Percentiles rank a stretch among this genome's conserved stretches.
These are phyloP conservation scores for Urosaurus nigricauda DNA, from an alignment of 2,797 vertebrate species.

Conservation along the genomic window DNA sequence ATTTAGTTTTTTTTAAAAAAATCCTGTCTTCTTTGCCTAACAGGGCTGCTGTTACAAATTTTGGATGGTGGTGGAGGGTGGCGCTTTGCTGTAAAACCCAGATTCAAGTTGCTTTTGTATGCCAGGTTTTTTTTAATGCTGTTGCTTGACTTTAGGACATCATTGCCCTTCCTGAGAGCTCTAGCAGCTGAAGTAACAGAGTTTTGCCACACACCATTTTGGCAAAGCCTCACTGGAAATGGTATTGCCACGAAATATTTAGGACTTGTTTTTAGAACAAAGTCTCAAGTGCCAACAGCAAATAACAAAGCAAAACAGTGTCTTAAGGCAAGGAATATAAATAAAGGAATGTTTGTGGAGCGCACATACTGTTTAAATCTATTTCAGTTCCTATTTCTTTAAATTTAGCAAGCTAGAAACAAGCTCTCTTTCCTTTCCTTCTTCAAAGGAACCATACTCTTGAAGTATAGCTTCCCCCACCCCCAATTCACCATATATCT, in stretches of 20 bases:
- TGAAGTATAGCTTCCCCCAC: neutral
- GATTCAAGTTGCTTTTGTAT: constrained; percentile 58
- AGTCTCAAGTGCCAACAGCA: constrained; percentile 61
- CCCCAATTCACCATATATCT: neutral
- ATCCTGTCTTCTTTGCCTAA: neutral
- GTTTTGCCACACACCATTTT: constrained; percentile 39
- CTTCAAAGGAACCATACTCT: neutral
- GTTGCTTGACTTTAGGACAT: constrained; percentile 65
- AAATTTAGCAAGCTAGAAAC: neutral
- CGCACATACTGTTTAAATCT: constrained; percentile 3
- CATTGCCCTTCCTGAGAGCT: constrained; percentile 66
- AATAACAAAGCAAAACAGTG: constrained; percentile 61
- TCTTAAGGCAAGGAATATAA: constrained; percentile 53
- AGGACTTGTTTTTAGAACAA: constrained; percentile 65
- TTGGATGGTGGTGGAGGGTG: constrained; percentile 40
- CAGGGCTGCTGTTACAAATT: constrained; percentile 10
- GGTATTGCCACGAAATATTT: constrained; percentile 58
- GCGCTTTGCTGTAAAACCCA: constrained; percentile 49
- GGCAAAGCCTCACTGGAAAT: constrained; percentile 68
- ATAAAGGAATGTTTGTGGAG: constrained; percentile 58
- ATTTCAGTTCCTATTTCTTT: constrained; percentile 32
- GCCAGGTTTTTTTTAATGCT: constrained; percentile 13
- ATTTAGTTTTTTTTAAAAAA: neutral
- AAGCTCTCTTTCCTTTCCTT: neutral
- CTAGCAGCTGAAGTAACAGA: constrained; percentile 69